A percentile compares a stretch with the other conserved stretches of the same genome.
These are phyloP conservation scores for Pelmatolapia mariae DNA, from an alignment of 2,113 vertebrate species.

Conservation along the genomic window DNA sequence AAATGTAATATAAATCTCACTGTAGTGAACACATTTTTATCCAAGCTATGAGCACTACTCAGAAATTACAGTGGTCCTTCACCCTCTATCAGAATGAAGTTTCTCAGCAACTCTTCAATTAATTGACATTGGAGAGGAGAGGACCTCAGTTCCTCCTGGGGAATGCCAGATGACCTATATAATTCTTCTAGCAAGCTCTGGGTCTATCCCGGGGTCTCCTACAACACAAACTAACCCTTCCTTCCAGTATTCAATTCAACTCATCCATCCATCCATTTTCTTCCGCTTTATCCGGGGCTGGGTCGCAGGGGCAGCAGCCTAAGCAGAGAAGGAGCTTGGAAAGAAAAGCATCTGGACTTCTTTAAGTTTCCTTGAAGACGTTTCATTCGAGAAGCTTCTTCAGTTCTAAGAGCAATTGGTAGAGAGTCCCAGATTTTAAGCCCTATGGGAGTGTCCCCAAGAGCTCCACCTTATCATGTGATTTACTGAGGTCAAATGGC, in stretches of 20 bases:
- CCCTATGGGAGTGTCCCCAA: neutral
- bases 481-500: neutral
- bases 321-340: neutral
- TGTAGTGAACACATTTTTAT: neutral
- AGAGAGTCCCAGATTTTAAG: neutral
- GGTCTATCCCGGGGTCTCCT: fast-evolving
- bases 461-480: neutral
- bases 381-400: neutral
- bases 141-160: neutral
- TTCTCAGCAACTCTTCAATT: neutral
- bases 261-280: neutral
- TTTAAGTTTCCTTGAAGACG: neutral
- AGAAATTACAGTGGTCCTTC: neutral
- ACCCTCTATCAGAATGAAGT: neutral
- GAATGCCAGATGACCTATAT: neutral
- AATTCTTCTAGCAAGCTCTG: neutral
- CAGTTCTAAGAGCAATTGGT: neutral
- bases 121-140: neutral
- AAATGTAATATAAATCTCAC: neutral
- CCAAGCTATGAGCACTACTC: neutral
- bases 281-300: fast-evolving
- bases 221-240: neutral
- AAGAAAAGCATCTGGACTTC: neutral
- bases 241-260: neutral
- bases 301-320: neutral